Percentiles rank a stretch among this genome's conserved stretches.
Evolutionary conservation across 2,797 vertebrate species (phyloP).

Genomic region (Bradypus variegatus): DNA sequence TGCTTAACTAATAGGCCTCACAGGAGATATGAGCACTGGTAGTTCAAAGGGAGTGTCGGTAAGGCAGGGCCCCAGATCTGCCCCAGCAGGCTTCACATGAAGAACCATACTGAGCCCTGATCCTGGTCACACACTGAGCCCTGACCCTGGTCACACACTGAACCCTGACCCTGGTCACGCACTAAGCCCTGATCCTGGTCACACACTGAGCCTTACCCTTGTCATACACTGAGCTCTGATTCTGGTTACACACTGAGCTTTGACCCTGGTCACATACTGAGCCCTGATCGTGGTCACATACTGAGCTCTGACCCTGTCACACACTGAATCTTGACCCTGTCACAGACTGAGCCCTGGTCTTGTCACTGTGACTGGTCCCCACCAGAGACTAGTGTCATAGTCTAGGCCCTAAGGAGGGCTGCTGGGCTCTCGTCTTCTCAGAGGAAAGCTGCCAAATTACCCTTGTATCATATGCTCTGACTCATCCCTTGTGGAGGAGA

Average conservation of each 20-base stretch:
- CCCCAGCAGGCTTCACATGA: not conserved
- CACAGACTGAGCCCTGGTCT: not conserved
- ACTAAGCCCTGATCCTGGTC: too few species aligned
- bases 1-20: not conserved
- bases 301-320: not conserved
- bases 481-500: not conserved
- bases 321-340: not conserved
- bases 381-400: not conserved
- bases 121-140: too few species aligned
- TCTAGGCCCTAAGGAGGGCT: not conserved
- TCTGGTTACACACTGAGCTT: not conserved
- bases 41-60: not conserved
- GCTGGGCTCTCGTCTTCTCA: not conserved
- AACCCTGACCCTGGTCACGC: not conserved
- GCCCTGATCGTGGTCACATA: not conserved
- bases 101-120: not conserved
- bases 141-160: not conserved
- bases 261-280: not conserved
- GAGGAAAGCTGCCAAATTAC: not conserved
- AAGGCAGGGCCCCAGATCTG: not conserved
- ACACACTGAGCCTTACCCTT: not conserved
- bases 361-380: not conserved
- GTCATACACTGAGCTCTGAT: not conserved
- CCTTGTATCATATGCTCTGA: not conserved
- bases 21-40: not conserved